Base-by-base conservation (phyloP, 2,797 vertebrate genomes). In the Synaphobranchus kaupii region DNA sequence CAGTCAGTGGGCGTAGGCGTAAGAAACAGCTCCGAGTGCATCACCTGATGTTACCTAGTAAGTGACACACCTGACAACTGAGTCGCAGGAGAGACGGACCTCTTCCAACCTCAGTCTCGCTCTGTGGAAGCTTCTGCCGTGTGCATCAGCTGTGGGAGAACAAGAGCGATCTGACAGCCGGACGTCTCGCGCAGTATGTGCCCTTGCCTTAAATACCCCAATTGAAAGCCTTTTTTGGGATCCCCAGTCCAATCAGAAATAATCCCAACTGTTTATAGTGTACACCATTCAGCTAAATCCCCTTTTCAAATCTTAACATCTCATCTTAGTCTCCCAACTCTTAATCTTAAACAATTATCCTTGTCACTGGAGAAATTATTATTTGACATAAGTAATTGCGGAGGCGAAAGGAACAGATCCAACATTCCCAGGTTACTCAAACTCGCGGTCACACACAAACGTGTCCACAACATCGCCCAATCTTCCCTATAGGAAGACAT, bases 261-360 rank as follows among this genome's bases (percentile, higher is more conserved):
- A 96, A 95, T 95, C 95, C 91, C 87, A 93, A 95, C 95, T 95
- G 94, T 95, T 94, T 95, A 95, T 95, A 95, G 94, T 94, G 95
- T 94, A 92, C 92, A 87, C 93, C 92, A 94, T 93, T 94, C 91
- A 85, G 94, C 93, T 93, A 95, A 95, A 96, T 96, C 95, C 95
- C 92, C 93, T 94, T 95, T 92, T 93, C 94, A 95, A 95, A 96
- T 95, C 95, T 95, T 94, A 94, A 95, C 94, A 95, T 95, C 94
- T 95, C 94, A 94, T 95, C 92, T 95, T 94, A 94, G 91, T 93
- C 94, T 93, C 92, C 48, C 25, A 80, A 76, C 78, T 95, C 93
- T 93, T 96, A 95, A 96, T 95, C 95, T 95, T 93, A 94, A 91
- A 95, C 93, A 94, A 95, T 94, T 95, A 95, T 95, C 92, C 93